phyloP scores from a whole-genome alignment of 1,140 invertebrate species.

The Drosophila sproati region DNA sequence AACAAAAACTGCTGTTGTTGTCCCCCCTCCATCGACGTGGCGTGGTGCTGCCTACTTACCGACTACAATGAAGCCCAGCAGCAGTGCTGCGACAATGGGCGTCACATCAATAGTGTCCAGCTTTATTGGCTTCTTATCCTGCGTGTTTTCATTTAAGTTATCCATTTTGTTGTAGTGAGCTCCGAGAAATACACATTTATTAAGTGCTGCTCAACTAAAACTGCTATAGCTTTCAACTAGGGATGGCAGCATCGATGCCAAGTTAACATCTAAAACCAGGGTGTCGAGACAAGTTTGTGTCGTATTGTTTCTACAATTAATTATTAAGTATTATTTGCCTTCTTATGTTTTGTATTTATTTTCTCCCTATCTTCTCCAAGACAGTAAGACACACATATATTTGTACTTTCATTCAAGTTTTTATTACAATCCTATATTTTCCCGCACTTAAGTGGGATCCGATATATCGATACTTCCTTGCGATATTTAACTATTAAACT shows the following conservation, averaged over 20 bases:
- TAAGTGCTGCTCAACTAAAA: constrained; percentile 14
- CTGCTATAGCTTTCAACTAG: constrained; percentile 18
- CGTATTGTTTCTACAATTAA: not conserved
- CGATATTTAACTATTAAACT: not conserved
- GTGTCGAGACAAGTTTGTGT: not conserved
- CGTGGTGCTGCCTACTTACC: constrained; percentile 83
- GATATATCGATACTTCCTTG: constrained; percentile 1
- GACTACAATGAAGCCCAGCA: constrained; percentile 86
- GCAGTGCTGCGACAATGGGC: constrained; percentile 85
- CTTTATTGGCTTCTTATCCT: constrained; percentile 61
- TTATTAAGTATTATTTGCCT: not conserved
- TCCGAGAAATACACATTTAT: constrained; percentile 10
- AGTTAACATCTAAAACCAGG: not conserved
- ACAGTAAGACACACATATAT: too few relatives aligned
- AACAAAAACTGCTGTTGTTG: constrained; percentile 34
- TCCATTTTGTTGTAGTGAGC: constrained; percentile 50
- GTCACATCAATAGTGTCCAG: constrained; percentile 83
- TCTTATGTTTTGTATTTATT: too few relatives aligned
- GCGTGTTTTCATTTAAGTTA: constrained; percentile 64
- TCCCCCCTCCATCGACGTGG: constrained; percentile 48
- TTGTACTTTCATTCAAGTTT: too few relatives aligned
- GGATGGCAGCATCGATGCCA: constrained; percentile 8
- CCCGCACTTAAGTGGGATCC: not conserved
- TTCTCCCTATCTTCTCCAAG: too few relatives aligned
- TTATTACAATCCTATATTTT: not conserved